These are phyloP conservation scores for Macropis europaea DNA, from an alignment of 2,888 invertebrate species.

Conservation along the genomic window DNA sequence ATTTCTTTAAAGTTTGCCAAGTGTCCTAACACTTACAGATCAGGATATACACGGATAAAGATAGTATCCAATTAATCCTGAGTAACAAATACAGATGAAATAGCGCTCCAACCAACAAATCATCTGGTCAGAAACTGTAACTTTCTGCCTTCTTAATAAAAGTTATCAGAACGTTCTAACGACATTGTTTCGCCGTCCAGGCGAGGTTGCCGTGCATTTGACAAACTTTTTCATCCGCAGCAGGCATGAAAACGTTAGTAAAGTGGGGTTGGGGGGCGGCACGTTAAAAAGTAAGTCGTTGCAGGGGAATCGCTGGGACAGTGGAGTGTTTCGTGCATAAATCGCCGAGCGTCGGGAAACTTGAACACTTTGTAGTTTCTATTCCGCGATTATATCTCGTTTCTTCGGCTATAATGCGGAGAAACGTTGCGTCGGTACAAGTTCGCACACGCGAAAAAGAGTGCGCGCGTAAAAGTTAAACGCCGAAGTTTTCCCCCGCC, in stretches of 20 bases:
- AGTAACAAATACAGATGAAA: no score
- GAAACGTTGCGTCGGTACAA: conserved; percentile 19
- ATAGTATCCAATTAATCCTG: no score
- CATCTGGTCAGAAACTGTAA: no score
- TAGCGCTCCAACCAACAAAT: neutral
- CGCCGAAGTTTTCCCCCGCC: conserved; percentile 40
- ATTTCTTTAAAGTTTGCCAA: no score
- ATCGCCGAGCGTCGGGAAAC: conserved; percentile 44
- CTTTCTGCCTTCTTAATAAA: no score
- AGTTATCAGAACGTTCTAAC: conserved; percentile 8
- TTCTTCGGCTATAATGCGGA: conserved; percentile 42
- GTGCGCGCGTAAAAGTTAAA: conserved; percentile 56
- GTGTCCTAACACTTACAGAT: no score
- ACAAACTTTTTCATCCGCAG: conserved; percentile 29
- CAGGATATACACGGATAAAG: no score
- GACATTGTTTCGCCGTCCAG: conserved; percentile 1
- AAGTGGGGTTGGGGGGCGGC: no score
- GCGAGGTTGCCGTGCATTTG: conserved; percentile 1
- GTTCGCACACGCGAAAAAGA: neutral
- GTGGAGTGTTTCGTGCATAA: conserved; percentile 47
- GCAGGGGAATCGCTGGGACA: conserved; percentile 14
- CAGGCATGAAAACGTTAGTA: neutral
- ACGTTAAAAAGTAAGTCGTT: conserved; percentile 15
- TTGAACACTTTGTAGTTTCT: conserved; percentile 48
- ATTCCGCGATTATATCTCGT: conserved; percentile 41